These are phyloP conservation scores for Lasioglossum oenotherae DNA, from an alignment of 2,888 invertebrate genomes.

Conservation along the genomic window DNA sequence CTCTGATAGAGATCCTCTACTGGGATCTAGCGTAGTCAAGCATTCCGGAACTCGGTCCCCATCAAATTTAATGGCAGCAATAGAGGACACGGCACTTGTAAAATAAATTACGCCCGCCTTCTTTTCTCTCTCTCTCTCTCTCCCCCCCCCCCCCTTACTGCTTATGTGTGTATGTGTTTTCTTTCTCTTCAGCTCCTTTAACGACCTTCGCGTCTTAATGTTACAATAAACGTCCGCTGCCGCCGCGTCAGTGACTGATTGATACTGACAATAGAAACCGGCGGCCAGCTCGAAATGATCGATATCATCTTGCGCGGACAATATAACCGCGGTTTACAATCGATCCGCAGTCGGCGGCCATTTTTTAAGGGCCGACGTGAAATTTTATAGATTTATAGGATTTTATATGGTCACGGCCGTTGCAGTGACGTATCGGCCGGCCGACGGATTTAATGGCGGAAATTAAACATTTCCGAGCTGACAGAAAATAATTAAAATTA, in stretches of 20 bases:
- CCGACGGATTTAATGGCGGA: constrained; percentile 5
- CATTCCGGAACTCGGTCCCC: constrained; percentile 56
- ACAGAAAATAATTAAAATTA: constrained; percentile 1
- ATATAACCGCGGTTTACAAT: constrained; percentile 60
- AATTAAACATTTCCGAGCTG: constrained; percentile 5
- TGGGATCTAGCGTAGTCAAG: constrained; percentile 38
- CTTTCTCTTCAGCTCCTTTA: constrained; percentile 15
- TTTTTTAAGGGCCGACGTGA: constrained; percentile 50
- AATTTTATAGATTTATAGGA: constrained; percentile 36
- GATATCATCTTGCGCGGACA: constrained; percentile 64
- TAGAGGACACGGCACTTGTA: constrained; percentile 67
- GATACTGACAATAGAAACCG: constrained; percentile 61
- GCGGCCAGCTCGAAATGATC: constrained; percentile 65
- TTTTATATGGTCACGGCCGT: constrained; percentile 29
- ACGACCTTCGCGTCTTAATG: constrained; percentile 51
- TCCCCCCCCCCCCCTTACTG: no score
- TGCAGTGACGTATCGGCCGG: constrained; percentile 5
- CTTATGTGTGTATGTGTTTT: background rate
- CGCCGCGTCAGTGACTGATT: constrained; percentile 65
- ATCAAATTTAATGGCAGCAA: constrained; percentile 69
- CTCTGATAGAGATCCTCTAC: constrained; percentile 15
- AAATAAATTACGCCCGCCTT: constrained; percentile 64
- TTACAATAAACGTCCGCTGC: constrained; percentile 67
- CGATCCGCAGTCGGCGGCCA: constrained; percentile 39
- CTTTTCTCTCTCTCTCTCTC: background rate